Evolutionary conservation across 2,888 invertebrate genomes (phyloP), one percentile per base, ranked within the genome.

Genomic region (Polydrusus pterygomalis): DNA sequence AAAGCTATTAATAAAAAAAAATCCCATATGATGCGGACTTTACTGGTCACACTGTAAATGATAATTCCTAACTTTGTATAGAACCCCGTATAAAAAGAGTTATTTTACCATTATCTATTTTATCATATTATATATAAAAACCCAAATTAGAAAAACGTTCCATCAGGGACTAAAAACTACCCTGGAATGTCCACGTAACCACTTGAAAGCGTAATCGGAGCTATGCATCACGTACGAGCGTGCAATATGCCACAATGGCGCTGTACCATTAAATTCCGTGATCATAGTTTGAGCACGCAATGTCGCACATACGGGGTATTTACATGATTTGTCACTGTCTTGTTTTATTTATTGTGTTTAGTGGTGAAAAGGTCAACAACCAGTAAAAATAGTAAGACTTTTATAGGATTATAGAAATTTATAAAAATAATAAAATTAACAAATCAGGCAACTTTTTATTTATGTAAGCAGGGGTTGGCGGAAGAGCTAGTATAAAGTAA

Each of bases 291-390:
- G 25, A 40, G 64, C 83, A 83, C 82, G 83, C 82, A 83, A 81
- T 81, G 80, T 81, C 81, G 82, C 82, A 82, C 81, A 79, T 80
- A 70, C 64, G 68, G 56, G 78, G 75, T 81, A 75, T 77, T 79
- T 79, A 79, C 80, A 83, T 82, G 83, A 85, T 85, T 83, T 82
- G 82, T 83, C 84, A 84, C 83, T 84, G 85, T 85, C 85, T 81
- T 71, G 77, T 76, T 76, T 80, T 79, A 82, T 84, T 83, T 85
- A 84, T 83, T 82, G 82, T 25, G 13, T 45, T 45, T 54, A 54
- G n/a, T n/a, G 13, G 62, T 11, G 49, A 38, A 60, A 60, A 49
- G 72, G 65, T 73, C 74, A 74, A 74, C 47, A 74, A 68, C 67
- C 67, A 67, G 63, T 15, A 25, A 25, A 63, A 60, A 38, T 25